Conservation (phyloP, 2,797 vertebrate species). For the Microchirus variegatus region DNA sequence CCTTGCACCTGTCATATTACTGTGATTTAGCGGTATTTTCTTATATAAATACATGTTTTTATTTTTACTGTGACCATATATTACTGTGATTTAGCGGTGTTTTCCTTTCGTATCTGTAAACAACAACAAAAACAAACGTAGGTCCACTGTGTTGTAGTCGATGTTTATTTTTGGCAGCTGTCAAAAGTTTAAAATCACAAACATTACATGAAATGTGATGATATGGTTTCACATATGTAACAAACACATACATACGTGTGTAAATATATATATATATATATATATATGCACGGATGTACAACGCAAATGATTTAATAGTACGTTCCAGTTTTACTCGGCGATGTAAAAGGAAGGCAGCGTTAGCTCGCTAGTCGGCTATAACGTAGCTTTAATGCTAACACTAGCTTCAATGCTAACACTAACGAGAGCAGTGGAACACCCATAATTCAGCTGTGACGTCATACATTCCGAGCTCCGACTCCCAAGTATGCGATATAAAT, state of each 20-base stretch:
- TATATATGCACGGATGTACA: too few relatives aligned
- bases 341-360: constrained; percentile 1
- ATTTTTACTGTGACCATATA: too few relatives aligned
- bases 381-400: too few relatives aligned
- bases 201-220: constrained; percentile 26
- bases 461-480: too few relatives aligned
- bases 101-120: not conserved
- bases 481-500: too few relatives aligned
- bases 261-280: constrained; percentile 9
- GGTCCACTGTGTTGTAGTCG: not conserved
- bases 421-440: not conserved
- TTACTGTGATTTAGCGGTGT: too few relatives aligned
- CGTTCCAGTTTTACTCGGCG: too few relatives aligned
- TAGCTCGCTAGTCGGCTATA: too few relatives aligned
- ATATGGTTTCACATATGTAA: constrained; percentile 12
- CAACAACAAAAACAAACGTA: not conserved
- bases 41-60: too few relatives aligned
- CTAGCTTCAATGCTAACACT: too few relatives aligned
- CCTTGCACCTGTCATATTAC: too few relatives aligned
- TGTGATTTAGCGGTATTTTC: too few relatives aligned
- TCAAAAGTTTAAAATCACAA: constrained; percentile 12
- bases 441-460: constrained; percentile 25
- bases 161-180: constrained; percentile 43
- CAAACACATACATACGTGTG: not conserved
- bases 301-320: constrained; percentile 1